Evolutionary conservation across 2,888 invertebrate species (phyloP).

Genomic region (Chrysolina americana): DNA sequence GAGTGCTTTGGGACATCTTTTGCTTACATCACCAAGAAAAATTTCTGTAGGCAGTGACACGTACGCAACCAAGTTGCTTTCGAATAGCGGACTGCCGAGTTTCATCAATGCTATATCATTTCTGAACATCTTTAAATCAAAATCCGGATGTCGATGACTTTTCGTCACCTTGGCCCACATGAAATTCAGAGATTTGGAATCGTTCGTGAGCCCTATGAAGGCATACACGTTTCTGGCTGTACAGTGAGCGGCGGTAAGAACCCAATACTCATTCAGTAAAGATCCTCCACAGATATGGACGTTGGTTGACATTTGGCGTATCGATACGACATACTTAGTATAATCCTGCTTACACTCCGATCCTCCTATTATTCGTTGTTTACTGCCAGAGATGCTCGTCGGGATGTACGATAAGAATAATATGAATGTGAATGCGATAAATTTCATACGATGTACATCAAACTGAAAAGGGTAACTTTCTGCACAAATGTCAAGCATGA

Average conservation of each 20-base stretch:
- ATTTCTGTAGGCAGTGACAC: neutral
- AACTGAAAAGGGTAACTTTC: too few relatives aligned
- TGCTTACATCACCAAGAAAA: neutral
- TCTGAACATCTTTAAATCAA: neutral
- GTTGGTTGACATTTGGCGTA: neutral
- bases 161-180: neutral
- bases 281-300: neutral
- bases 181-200: neutral
- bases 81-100: neutral
- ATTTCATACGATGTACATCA: too few relatives aligned
- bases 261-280: neutral
- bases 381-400: too few relatives aligned
- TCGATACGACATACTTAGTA: neutral
- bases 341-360: too few relatives aligned
- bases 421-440: too few relatives aligned
- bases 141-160: neutral
- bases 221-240: neutral
- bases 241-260: conserved; percentile 22
- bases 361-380: too few relatives aligned
- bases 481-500: too few relatives aligned
- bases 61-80: neutral
- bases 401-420: too few relatives aligned
- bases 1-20: conserved; percentile 1
- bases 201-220: neutral
- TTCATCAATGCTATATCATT: conserved; percentile 12